phyloP scores from a whole-genome alignment of 2,797 vertebrate species.

The Scyliorhinus canicula region DNA sequence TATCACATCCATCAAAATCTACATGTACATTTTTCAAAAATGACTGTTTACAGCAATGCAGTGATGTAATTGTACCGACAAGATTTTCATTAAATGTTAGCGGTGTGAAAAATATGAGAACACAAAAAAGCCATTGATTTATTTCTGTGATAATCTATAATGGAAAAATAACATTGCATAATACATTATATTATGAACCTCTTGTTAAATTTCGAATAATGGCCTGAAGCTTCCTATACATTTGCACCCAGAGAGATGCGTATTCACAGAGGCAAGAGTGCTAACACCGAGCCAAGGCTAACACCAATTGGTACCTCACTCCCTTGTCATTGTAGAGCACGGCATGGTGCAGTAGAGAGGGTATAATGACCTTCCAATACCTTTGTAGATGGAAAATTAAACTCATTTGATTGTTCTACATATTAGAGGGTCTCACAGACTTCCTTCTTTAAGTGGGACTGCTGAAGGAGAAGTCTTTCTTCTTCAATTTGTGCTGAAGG shows the following conservation, averaged over 20 bases:
- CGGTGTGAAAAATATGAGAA: neutral
- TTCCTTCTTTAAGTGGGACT: neutral
- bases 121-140: neutral
- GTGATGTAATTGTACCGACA: conserved; percentile 27
- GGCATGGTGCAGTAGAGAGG: neutral
- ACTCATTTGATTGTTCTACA: neutral
- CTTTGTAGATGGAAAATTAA: neutral
- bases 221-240: neutral
- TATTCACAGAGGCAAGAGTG: neutral
- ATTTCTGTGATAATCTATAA: conserved; percentile 32
- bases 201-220: neutral
- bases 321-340: neutral
- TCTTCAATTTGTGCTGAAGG: neutral
- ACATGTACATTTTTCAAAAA: conserved; percentile 29
- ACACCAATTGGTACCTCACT: neutral
- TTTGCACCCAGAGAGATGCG: neutral
- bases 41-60: conserved; percentile 26
- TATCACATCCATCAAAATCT: conserved; percentile 22
- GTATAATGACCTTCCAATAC: neutral
- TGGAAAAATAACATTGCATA: conserved; percentile 16
- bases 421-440: too few species aligned
- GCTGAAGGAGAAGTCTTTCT: neutral
- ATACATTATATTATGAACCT: conserved; percentile 12
- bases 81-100: conserved; percentile 34
- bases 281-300: neutral